Conservation (phyloP, 2,797 vertebrate genomes). For the Catostomus latipinnis region DNA sequence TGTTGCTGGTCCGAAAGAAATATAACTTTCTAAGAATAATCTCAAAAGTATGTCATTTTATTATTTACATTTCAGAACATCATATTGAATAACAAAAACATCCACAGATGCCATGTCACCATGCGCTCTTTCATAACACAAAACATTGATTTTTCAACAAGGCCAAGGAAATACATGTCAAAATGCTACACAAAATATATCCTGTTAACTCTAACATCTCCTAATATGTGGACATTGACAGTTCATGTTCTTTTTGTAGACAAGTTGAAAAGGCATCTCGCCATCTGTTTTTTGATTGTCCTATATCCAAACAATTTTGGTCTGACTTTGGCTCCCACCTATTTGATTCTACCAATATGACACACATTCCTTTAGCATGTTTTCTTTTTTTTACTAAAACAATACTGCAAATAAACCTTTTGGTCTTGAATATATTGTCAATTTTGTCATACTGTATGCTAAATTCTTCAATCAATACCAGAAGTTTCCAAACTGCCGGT, state of each 20-base stretch:
- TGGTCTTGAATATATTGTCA: too few species aligned
- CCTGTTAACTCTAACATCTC: background rate
- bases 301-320: background rate
- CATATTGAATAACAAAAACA: too few species aligned
- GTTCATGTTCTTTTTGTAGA: background rate
- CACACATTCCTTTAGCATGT: background rate
- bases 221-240: background rate
- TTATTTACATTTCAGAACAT: too few species aligned
- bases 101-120: background rate
- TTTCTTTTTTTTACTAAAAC: background rate
- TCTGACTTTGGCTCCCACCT: background rate
- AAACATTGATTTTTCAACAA: background rate
- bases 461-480: too few species aligned
- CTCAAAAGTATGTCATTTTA: too few species aligned
- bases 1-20: background rate
- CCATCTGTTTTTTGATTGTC: background rate
- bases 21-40: background rate
- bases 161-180: background rate
- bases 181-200: background rate
- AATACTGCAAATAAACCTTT: too few species aligned
- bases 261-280: background rate
- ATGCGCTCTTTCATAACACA: background rate
- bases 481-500: too few species aligned
- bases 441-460: too few species aligned
- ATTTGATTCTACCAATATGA: background rate